These are phyloP conservation scores for Lithophane semibrunnea DNA, from an alignment of 2,888 invertebrate species.

Conservation along the genomic window DNA sequence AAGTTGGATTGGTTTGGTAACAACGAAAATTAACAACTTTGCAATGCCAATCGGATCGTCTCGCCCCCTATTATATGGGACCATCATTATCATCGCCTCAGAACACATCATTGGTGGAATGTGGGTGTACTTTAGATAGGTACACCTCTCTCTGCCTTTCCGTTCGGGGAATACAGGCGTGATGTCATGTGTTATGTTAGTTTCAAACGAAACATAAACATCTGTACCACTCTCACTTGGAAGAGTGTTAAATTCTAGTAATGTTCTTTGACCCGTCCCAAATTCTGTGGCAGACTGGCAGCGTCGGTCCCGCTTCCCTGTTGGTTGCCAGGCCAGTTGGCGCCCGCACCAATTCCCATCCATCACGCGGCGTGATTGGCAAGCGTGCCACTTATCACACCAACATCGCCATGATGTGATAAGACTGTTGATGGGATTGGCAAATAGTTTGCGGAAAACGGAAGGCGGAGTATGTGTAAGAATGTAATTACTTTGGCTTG, in stretches of 20 bases:
- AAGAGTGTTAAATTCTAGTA: conserved; percentile 40
- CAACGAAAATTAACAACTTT: neutral
- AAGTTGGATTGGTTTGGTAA: neutral
- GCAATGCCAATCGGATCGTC: too few species aligned
- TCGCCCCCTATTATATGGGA: too few species aligned
- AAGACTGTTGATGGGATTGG: conserved; percentile 49
- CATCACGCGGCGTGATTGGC: conserved; percentile 72
- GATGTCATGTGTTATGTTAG: neutral
- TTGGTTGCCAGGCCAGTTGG: conserved; percentile 69
- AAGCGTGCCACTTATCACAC: conserved; percentile 53
- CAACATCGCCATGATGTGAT: conserved; percentile 40
- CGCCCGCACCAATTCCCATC: conserved; percentile 71
- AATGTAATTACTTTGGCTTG: conserved; percentile 52
- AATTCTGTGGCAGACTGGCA: conserved; percentile 17
- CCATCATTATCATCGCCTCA: too few species aligned
- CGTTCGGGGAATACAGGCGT: too few species aligned
- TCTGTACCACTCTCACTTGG: conserved; percentile 30
- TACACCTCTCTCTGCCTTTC: too few species aligned
- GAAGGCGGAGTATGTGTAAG: conserved; percentile 33
- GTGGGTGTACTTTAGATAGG: too few species aligned
- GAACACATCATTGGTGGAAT: too few species aligned
- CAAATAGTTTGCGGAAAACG: conserved; percentile 60
- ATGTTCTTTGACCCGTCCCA: conserved; percentile 40
- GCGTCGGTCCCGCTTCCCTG: conserved; percentile 39
- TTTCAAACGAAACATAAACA: neutral